Conservation (phyloP, 2,113 vertebrate species). For the Motacilla alba region DNA sequence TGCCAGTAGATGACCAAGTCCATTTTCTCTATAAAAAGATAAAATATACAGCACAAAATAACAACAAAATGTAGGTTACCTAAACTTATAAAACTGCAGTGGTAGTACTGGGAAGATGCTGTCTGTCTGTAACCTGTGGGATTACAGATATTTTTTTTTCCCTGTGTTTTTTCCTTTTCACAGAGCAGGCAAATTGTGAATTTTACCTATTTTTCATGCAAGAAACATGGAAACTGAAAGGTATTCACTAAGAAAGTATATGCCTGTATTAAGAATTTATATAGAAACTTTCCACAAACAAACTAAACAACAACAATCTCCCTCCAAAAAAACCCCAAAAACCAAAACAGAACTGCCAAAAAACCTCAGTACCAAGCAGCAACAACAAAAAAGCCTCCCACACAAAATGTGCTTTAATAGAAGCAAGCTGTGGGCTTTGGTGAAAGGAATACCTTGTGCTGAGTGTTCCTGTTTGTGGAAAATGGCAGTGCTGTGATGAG, state of each 20-base stretch:
- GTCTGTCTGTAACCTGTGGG: background rate
- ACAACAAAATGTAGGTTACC: background rate
- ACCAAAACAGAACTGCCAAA: background rate
- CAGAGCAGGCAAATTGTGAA: background rate
- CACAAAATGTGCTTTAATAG: background rate
- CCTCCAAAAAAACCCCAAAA: background rate
- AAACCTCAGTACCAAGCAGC: background rate
- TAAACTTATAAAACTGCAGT: background rate
- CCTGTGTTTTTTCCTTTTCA: background rate
- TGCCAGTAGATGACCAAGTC: background rate
- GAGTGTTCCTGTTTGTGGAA: background rate
- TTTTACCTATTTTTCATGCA: background rate
- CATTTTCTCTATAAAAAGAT: background rate
- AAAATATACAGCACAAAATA: accelerated
- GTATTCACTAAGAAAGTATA: background rate
- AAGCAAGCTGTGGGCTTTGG: background rate
- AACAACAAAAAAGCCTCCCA: background rate
- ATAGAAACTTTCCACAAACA: background rate
- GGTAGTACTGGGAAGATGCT: background rate
- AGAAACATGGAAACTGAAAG: background rate
- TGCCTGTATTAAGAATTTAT: background rate
- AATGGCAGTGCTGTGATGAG: background rate
- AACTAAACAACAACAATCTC: background rate
- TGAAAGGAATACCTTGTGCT: background rate
- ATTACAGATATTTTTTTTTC: background rate